Evolutionary conservation across 2,797 vertebrate species (phyloP).

Genomic region (Lithobates pipiens): DNA sequence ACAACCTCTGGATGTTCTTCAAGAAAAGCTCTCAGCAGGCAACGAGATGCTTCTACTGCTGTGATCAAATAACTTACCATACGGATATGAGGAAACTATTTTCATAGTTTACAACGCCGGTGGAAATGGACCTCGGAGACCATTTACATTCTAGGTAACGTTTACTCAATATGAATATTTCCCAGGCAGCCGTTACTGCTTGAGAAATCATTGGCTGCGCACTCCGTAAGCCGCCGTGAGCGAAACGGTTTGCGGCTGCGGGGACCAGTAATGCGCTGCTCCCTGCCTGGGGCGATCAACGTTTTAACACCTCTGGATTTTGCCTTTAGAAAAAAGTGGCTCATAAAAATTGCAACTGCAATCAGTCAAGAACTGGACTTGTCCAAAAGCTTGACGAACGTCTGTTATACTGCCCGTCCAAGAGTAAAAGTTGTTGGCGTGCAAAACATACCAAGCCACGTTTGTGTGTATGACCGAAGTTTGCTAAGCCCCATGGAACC

Average conservation of each 20-base stretch:
- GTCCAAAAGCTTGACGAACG: not conserved
- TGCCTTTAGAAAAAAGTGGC: constrained; percentile 38
- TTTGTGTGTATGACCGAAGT: not conserved
- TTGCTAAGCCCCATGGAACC: not conserved
- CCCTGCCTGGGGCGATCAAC: constrained; percentile 18
- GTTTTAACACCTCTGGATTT: constrained; percentile 42
- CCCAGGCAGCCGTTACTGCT: constrained; percentile 52
- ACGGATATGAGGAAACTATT: constrained; percentile 48
- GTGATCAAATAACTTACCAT: constrained; percentile 50
- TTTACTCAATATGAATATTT: constrained; percentile 55
- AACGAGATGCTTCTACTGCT: constrained; percentile 32
- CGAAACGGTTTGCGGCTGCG: constrained; percentile 28
- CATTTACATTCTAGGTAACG: constrained; percentile 56
- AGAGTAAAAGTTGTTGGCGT: not conserved
- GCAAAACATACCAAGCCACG: not conserved
- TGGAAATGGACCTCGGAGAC: constrained; percentile 51
- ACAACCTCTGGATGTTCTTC: constrained; percentile 53
- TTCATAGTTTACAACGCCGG: constrained; percentile 51
- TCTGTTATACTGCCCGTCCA: not conserved
- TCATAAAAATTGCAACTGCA: constrained; percentile 44
- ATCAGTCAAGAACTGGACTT: constrained; percentile 32
- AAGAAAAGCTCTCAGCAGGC: constrained; percentile 49
- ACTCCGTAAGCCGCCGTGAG: constrained; percentile 29
- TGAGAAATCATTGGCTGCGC: constrained; percentile 49
- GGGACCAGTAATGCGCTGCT: constrained; percentile 44